Evolutionary conservation across 1,140 invertebrate genomes (phyloP), one percentile per base, ranked within the genome.

Genomic region (Pogonomyrmex barbatus): DNA sequence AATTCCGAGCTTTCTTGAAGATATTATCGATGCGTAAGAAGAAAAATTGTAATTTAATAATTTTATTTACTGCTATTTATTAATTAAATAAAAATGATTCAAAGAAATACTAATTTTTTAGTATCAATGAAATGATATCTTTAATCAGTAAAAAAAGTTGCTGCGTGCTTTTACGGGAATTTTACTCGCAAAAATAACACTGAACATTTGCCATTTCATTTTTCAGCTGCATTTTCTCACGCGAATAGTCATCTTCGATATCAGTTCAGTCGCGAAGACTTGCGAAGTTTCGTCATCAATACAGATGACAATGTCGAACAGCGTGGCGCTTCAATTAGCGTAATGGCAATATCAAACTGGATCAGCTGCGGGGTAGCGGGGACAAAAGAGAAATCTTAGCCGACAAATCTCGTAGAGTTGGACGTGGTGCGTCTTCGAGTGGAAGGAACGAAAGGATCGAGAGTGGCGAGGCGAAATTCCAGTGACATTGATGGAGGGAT

Each of bases 301-400:
- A 9, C 50, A 24, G 4, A 81, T n/a, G 52, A 56, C 17, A 50
- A 62, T 24, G 39, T 39, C n/a, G 76, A 54, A 39, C 36, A 24
- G 54, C 24, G 14, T 47, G 50, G 14, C 39, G 68, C 67, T 71
- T 60, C 52, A 82, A 82, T 82, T 82, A 71, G 42, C 67, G 67
- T 73, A 73, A 71, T 82, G 52, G 17, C 17, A 42, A 1, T 62
- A 71, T 82, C 30, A 71, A 36, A 68, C 12, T 42, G 36, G n/a
- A 71, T 71, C 65, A 56, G 39, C 33, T 71, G 17, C 52, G 52
- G 42, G 2, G 50, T 36, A 56, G 45, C n/a, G n/a, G 52, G 33
- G 36, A 70, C 12, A 65, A 24, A 45, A 4, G 24, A 71, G 78
- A 70, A 45, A 81, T 81, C 65, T 70, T 50, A 33, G 10, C 52